Base-by-base conservation (phyloP, 2,113 vertebrate genomes). In the Spea bombifrons region DNA sequence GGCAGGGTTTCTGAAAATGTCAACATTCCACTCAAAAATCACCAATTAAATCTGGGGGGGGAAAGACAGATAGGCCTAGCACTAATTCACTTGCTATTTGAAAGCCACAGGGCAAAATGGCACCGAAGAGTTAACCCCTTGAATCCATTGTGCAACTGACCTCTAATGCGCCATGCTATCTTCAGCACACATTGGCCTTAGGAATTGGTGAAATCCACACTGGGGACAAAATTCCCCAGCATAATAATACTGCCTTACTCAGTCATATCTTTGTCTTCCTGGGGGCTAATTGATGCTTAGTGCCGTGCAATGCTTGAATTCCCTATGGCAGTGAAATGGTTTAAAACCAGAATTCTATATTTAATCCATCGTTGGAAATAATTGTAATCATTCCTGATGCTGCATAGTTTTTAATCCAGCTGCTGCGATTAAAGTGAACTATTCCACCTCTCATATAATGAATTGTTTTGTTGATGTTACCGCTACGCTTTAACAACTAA, bases 1-100 rank as follows among this genome's bases (percentile, higher is more conserved):
- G 70, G 70, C 77, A 79, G 77, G 49, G 77, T 9, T 79, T 73
- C 70, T 73, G 77, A 79, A 79, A 79, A 79, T 79, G 77, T 79
- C 77, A 79, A 73, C 77, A 73, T 79, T 79, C 70, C n/a, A 59
- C 77, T 66, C 70, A 73, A 73, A 73, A 79, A 73, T 49, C 76
- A 16, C 77, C 77, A 79, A 79, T 79, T 79, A 73, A 50, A 64
- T 65, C 59, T 55, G 69, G 69, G 52, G 17, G 53, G 49, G 64
- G 67, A 52, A 52, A 52, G 50, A 52, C 6, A 12, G 67, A 75
- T 44, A 78, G 66, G 44, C 59, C n/a, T 57, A 67, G 70, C 71
- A 79, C 73, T 59, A 73, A 17, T 79, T 73, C 69, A 30, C 47
- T 44, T 45, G 17, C 76, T 66, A 43, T 79, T 15, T 65, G 45